Evolutionary conservation across 2,113 vertebrate species (phyloP).

Genomic region (Equus przewalskii): DNA sequence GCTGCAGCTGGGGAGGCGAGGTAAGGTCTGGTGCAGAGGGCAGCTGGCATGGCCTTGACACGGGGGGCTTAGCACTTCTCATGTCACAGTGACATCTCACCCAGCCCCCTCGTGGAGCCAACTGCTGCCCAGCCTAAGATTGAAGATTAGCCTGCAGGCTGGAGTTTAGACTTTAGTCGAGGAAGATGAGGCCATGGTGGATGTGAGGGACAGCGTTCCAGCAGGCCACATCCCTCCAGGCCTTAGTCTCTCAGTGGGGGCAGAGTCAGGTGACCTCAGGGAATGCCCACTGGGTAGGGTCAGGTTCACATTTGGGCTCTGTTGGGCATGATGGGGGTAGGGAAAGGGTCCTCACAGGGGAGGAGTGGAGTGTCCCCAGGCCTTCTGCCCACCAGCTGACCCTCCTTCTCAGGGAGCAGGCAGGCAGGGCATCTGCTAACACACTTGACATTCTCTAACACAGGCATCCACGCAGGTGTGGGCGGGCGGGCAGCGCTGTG

Average conservation of each 20-base stretch:
- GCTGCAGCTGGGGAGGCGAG: not conserved
- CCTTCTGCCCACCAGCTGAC: not conserved
- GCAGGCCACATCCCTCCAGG: not conserved
- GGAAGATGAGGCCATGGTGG: not conserved
- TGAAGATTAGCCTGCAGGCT: constrained; percentile 76
- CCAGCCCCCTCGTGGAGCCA: not conserved
- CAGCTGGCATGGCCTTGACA: not conserved
- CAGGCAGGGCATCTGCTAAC: not conserved
- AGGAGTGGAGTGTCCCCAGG: not conserved
- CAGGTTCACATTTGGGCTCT: not conserved
- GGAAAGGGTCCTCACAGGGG: not conserved
- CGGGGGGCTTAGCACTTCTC: constrained; percentile 27
- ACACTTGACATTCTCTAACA: not conserved
- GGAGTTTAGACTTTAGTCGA: constrained; percentile 80
- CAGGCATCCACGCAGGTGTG: not conserved
- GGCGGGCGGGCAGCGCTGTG: not conserved
- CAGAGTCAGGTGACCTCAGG: not conserved
- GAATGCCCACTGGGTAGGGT: not conserved
- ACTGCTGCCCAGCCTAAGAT: not conserved
- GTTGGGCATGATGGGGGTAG: not conserved
- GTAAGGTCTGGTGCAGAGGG: not conserved
- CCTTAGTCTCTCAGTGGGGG: not conserved
- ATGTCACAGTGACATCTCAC: constrained; percentile 48
- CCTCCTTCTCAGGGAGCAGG: not conserved
- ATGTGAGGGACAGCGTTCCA: not conserved